These are phyloP conservation scores for Pogonocichla stellata DNA, from an alignment of 2,113 vertebrate genomes.

Conservation along the genomic window DNA sequence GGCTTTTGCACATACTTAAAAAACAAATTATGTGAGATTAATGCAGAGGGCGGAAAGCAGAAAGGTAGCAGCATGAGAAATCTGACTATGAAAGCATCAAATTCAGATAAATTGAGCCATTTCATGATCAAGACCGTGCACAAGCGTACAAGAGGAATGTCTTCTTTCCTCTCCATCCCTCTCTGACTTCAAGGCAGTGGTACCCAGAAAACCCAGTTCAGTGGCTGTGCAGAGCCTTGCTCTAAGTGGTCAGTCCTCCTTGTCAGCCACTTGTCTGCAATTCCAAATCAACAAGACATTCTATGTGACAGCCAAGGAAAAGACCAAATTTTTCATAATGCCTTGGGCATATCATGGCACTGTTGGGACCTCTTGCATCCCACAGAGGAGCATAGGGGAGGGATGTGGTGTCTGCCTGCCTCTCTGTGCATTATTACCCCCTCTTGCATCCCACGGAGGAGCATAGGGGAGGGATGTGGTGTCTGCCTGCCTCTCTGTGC, in stretches of 20 bases:
- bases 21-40: not conserved
- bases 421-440: not conserved
- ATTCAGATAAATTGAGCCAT: not conserved
- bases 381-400: rapidly evolving
- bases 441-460: not conserved
- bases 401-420: not conserved
- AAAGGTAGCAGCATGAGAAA: not conserved
- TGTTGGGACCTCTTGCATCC: not conserved
- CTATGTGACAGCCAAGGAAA: not conserved
- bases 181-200: not conserved
- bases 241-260: not conserved
- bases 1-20: not conserved
- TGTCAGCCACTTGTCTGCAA: not conserved
- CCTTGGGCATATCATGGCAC: not conserved
- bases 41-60: not conserved
- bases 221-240: not conserved
- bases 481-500: not conserved
- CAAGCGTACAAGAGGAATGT: not conserved
- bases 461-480: rapidly evolving
- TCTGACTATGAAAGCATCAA: not conserved
- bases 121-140: not conserved
- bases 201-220: not conserved
- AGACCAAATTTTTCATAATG: not conserved
- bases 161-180: not conserved
- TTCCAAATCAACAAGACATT: not conserved